phyloP scores from a whole-genome alignment of 2,113 vertebrate genomes.

The Anguilla japonica region DNA sequence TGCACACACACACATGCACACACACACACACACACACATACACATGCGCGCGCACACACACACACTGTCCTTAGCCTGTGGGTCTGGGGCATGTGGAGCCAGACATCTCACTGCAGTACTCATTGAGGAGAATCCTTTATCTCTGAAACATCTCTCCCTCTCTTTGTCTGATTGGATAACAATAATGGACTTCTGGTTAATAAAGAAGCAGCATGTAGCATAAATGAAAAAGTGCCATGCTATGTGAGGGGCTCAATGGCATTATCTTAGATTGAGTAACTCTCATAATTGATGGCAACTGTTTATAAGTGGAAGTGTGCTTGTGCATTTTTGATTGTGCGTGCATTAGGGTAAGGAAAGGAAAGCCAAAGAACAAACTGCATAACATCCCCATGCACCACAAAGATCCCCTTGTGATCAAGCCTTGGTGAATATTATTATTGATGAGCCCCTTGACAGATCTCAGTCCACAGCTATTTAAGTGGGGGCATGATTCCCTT shows the following conservation, averaged over 20 bases:
- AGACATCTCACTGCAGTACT: background rate
- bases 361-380: background rate
- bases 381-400: background rate
- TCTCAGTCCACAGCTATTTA: background rate
- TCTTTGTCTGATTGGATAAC: slow-evolving; percentile 2
- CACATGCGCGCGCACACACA: background rate
- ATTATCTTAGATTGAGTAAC: background rate
- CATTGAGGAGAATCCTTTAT: background rate
- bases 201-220: background rate
- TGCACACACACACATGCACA: background rate
- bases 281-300: background rate
- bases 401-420: background rate
- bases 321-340: background rate
- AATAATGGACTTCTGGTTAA: background rate
- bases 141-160: background rate
- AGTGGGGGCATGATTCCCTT: background rate
- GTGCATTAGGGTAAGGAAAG: background rate
- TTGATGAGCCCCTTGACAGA: background rate
- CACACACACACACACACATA: background rate
- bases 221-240: slow-evolving; percentile 18
- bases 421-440: background rate
- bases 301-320: slow-evolving; percentile 12
- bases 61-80: slow-evolving; percentile 4
- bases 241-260: slow-evolving; percentile 10
- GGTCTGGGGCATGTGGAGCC: slow-evolving; percentile 24